Evolutionary conservation across 2,113 vertebrate species (phyloP).

Genomic region (Enhydra lutris): DNA sequence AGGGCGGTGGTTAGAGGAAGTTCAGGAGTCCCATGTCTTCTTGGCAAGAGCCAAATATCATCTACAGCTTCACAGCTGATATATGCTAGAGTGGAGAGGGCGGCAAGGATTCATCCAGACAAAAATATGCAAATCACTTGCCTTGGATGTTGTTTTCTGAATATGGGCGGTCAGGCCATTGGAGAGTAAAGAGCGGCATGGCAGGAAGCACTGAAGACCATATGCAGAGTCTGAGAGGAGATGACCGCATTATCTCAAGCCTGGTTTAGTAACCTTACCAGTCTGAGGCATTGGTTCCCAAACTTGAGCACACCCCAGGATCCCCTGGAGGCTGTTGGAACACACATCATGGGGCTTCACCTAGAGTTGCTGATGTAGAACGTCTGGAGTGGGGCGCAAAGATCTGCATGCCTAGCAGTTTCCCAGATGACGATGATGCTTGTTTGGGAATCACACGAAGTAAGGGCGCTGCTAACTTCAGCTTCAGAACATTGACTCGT

Average conservation of each 20-base stretch:
- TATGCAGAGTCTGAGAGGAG: not conserved
- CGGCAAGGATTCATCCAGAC: not conserved
- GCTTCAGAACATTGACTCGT: not conserved
- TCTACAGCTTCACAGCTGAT: not conserved
- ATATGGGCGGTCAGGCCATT: not conserved
- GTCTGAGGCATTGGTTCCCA: not conserved
- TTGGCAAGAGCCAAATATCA: not conserved
- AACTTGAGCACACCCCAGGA: fast-evolving
- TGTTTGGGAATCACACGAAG: not conserved
- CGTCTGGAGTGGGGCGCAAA: not conserved
- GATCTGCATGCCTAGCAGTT: not conserved
- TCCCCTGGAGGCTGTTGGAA: not conserved
- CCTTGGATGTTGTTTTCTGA: not conserved
- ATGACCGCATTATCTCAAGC: not conserved
- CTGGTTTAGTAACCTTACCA: fast-evolving
- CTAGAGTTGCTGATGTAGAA: not conserved
- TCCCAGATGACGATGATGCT: not conserved
- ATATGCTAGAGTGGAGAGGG: not conserved
- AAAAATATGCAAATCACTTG: not conserved
- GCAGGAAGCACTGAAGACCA: not conserved
- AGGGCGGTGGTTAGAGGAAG: not conserved
- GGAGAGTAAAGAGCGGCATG: not conserved
- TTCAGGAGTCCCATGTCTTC: not conserved
- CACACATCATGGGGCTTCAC: not conserved
- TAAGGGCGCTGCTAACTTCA: not conserved